These are phyloP conservation scores for Collichthys lucidus DNA, from an alignment of 2,113 vertebrate genomes.

Conservation along the genomic window DNA sequence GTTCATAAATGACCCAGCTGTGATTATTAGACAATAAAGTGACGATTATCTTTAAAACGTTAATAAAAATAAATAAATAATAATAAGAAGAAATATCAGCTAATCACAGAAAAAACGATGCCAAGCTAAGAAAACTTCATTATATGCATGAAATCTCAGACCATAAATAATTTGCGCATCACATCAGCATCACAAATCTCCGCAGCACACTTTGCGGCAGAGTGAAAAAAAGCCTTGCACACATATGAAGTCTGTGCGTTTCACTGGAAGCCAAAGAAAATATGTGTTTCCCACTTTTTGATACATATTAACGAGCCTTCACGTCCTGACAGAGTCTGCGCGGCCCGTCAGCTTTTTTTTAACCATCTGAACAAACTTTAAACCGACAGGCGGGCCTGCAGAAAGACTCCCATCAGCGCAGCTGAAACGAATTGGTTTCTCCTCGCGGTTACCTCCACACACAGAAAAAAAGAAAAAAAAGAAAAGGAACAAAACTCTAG, in stretches of 20 bases:
- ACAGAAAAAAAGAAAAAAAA: background rate
- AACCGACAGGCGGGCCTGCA: slow-evolving; percentile 25
- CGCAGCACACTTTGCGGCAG: background rate
- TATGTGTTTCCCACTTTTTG: slow-evolving; percentile 29
- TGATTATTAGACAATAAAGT: background rate
- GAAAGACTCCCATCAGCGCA: slow-evolving; percentile 28
- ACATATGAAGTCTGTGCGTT: background rate
- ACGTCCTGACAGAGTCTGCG: slow-evolving; percentile 25
- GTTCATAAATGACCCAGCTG: too few relatives aligned
- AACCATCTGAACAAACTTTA: slow-evolving; percentile 43
- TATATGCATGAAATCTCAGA: background rate
- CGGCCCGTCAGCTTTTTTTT: slow-evolving; percentile 19
- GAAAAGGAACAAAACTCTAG: background rate
- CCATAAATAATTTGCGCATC: slow-evolving; percentile 28
- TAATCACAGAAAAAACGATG: background rate
- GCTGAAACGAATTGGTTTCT: slow-evolving; percentile 60
- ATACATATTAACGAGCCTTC: background rate
- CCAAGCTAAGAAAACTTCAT: background rate
- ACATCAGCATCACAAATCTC: background rate
- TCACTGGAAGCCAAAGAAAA: slow-evolving; percentile 22
- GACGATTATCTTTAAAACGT: background rate
- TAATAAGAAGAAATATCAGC: background rate
- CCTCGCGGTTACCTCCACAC: slow-evolving; percentile 29
- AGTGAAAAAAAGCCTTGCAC: background rate
- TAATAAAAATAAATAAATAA: background rate